A percentile compares a stretch with the other conserved stretches of the same genome.
phyloP scores from a whole-genome alignment of 2,888 invertebrate genomes.

The Cephus rjabovi region DNA sequence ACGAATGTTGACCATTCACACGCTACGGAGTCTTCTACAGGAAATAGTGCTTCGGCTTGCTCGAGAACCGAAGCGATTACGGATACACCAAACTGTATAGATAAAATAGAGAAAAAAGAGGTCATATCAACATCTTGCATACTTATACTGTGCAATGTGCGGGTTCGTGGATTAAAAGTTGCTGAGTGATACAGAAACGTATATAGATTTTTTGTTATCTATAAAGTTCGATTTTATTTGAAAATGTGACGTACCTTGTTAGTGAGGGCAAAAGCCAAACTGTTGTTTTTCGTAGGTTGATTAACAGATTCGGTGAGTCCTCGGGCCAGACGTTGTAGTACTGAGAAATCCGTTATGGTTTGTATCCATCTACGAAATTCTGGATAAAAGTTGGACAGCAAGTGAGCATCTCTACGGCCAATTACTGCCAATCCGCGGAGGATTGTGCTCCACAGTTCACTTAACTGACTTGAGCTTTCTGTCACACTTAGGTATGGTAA shows the following conservation, averaged over 20 bases:
- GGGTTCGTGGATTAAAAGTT: conserved; percentile 17
- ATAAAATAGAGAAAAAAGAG: conserved; percentile 29
- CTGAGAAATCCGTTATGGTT: conserved; percentile 39
- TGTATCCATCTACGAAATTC: conserved; percentile 71
- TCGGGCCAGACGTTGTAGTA: conserved; percentile 49
- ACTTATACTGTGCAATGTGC: conserved; percentile 29
- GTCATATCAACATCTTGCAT: not conserved
- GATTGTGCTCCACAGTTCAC: conserved; percentile 73
- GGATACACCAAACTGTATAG: conserved; percentile 70
- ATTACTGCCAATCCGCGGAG: conserved; percentile 72
- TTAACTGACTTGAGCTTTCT: conserved; percentile 68
- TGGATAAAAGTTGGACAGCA: conserved; percentile 70
- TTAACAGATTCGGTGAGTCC: conserved; percentile 52
- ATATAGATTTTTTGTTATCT: not conserved
- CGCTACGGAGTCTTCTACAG: conserved; percentile 45
- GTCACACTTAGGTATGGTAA: conserved; percentile 70
- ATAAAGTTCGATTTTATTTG: not conserved
- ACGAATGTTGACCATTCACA: conserved; percentile 59
- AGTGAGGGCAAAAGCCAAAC: conserved; percentile 65
- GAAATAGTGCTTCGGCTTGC: conserved; percentile 67
- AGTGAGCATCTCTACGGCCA: conserved; percentile 71
- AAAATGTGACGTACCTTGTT: conserved; percentile 66
- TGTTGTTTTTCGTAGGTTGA: conserved; percentile 56
- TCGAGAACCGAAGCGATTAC: conserved; percentile 69
- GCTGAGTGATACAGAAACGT: not conserved